Evolutionary conservation across 2,888 invertebrate species (phyloP).

Genomic region (Lepidonotus clava): DNA sequence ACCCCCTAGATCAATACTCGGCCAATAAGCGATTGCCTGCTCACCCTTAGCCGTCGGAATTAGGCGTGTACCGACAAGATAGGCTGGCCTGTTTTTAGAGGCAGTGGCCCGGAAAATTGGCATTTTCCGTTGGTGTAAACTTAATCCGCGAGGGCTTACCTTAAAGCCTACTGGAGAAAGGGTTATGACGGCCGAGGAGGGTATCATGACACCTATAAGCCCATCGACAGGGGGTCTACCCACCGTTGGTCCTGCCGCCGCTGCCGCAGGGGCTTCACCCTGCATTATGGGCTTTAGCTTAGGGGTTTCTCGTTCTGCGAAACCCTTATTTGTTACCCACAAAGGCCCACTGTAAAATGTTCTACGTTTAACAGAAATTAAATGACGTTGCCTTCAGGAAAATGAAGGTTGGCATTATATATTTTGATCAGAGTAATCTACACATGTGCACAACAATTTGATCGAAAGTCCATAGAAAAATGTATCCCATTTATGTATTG

Average conservation of each 20-base stretch:
- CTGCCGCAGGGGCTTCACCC: neutral
- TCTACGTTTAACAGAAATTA: no score
- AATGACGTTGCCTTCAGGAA: no score
- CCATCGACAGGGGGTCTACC: neutral
- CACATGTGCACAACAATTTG: no score
- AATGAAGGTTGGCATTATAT: no score
- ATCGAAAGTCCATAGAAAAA: no score
- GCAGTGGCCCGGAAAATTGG: conserved; percentile 14
- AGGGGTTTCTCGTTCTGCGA: no score
- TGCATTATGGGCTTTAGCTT: no score
- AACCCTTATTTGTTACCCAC: no score
- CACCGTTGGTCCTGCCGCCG: neutral
- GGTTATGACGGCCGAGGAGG: neutral
- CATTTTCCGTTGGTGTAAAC: neutral
- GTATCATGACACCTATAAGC: neutral
- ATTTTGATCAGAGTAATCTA: no score
- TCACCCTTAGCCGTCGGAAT: neutral
- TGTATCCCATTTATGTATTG: no score
- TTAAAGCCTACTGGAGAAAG: neutral
- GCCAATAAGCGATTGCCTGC: neutral
- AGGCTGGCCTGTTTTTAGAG: neutral
- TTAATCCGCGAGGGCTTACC: neutral
- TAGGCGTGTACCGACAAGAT: neutral
- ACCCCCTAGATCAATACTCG: no score
- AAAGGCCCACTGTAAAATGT: no score